These are phyloP conservation scores for Petrophora chlorosata DNA, from an alignment of 2,888 invertebrate genomes.

Conservation along the genomic window DNA sequence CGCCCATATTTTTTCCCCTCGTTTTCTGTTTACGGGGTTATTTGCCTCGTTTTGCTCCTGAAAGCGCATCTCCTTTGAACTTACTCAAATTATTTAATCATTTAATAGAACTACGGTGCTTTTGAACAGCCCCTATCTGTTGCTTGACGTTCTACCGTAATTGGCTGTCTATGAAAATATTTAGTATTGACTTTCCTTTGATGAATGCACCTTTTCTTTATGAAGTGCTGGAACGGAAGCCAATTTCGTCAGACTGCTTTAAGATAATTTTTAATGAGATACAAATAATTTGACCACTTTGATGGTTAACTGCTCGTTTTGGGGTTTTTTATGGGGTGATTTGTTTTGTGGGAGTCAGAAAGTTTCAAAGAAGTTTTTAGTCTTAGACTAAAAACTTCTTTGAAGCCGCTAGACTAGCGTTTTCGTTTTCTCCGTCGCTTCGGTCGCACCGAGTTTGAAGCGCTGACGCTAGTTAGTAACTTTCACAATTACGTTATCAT, in stretches of 20 bases:
- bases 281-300: conserved; percentile 23
- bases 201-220: conserved; percentile 41
- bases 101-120: conserved; percentile 79
- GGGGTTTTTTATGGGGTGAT: neutral
- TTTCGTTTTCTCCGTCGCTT: too few species aligned
- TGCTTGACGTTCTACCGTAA: conserved; percentile 61
- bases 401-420: too few species aligned
- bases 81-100: conserved; percentile 80
- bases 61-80: conserved; percentile 81
- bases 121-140: conserved; percentile 65
- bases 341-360: neutral
- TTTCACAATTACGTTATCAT: too few species aligned
- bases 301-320: conserved; percentile 7
- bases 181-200: conserved; percentile 57
- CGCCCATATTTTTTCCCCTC: conserved; percentile 65
- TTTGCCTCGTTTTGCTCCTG: conserved; percentile 76
- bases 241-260: conserved; percentile 25
- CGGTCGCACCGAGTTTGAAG: too few species aligned
- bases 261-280: conserved; percentile 27
- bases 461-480: too few species aligned
- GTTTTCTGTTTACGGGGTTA: conserved; percentile 63
- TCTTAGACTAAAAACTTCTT: too few species aligned
- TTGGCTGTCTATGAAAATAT: conserved; percentile 71
- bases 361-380: neutral
- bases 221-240: conserved; percentile 26